phyloP scores from a whole-genome alignment of 2,797 vertebrate species.

The Triplophysa yarkandensis region DNA sequence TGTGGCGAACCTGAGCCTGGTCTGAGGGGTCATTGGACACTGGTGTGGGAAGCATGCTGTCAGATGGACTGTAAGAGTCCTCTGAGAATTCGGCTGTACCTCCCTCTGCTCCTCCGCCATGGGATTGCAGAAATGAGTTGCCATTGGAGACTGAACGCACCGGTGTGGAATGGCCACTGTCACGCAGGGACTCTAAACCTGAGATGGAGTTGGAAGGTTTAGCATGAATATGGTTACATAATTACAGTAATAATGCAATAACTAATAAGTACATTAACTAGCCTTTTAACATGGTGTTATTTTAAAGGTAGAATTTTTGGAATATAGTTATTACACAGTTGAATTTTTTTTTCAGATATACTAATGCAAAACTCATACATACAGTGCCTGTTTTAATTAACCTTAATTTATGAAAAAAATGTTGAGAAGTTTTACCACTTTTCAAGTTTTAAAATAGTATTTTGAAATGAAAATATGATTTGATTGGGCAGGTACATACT shows the following conservation, averaged over 20 bases:
- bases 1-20: constrained; percentile 80
- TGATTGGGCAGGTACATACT: no score
- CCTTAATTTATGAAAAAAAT: no score
- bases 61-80: constrained; percentile 89
- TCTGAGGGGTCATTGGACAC: constrained; percentile 87
- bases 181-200: constrained; percentile 93
- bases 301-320: no score
- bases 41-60: constrained; percentile 92
- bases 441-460: no score
- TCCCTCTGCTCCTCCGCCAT: constrained; percentile 74
- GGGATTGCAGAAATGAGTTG: constrained; percentile 78
- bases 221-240: not conserved
- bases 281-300: not conserved
- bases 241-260: not conserved
- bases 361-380: no score
- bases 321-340: no score
- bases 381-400: no score
- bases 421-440: no score
- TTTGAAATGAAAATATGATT: no score
- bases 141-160: constrained; percentile 86
- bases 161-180: constrained; percentile 94
- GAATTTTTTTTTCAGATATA: no score
- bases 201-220: constrained; percentile 23
- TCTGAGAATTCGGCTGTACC: constrained; percentile 86
- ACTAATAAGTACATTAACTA: no score